phyloP scores from a whole-genome alignment of 2,888 invertebrate species.

The Plagiodera versicolora region DNA sequence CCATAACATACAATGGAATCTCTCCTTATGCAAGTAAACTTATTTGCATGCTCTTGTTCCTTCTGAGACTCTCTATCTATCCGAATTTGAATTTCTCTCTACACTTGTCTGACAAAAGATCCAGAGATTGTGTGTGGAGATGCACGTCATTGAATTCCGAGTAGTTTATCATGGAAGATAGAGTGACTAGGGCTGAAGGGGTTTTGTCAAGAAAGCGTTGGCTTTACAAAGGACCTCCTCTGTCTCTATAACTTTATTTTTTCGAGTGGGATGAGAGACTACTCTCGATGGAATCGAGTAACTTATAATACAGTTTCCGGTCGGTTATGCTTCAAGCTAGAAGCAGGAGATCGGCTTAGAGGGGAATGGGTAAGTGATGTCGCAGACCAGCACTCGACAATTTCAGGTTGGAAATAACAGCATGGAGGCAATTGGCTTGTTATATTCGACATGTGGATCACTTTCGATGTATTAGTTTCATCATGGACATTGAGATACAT shows the following conservation, averaged over 20 bases:
- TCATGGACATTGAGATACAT: too few species aligned
- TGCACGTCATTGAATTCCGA: conserved; percentile 3
- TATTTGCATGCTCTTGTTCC: conserved; percentile 9
- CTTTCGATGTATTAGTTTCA: too few species aligned
- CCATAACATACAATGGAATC: not conserved
- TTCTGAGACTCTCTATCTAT: not conserved
- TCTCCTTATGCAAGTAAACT: not conserved
- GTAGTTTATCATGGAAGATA: conserved; percentile 12
- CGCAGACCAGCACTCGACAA: not conserved
- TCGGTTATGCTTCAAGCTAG: not conserved
- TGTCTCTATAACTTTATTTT: conserved; percentile 5
- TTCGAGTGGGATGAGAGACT: not conserved
- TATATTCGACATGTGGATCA: not conserved
- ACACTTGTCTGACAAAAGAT: conserved; percentile 14
- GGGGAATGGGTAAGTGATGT: not conserved
- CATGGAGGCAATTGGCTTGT: not conserved
- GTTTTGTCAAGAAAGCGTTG: conserved; percentile 5
- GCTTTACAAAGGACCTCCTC: not conserved
- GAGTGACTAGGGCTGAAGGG: conserved; percentile 11
- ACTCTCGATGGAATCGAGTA: conserved; percentile 1
- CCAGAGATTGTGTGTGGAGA: not conserved
- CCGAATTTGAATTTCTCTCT: conserved; percentile 14
- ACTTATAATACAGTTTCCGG: not conserved
- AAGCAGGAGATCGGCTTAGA: not conserved
- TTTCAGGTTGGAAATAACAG: not conserved